Evolutionary conservation across 2,888 invertebrate species (phyloP).

Genomic region (Amphipoea lucens): DNA sequence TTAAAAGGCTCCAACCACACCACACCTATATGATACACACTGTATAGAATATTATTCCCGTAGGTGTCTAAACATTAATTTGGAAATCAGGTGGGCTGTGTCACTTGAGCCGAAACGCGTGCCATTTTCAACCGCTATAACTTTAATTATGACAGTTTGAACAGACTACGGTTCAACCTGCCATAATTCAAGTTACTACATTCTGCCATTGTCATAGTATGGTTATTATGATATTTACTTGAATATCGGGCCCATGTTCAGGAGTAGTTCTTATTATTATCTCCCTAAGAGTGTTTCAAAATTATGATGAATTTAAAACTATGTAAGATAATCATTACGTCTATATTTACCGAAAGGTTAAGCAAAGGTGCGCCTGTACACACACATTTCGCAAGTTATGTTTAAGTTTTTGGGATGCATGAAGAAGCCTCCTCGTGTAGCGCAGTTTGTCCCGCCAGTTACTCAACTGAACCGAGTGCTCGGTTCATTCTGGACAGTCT

Average conservation of each 20-base stretch:
- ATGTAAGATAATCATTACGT: neutral
- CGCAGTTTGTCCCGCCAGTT: too few relatives aligned
- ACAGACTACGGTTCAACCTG: neutral
- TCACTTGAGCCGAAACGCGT: neutral
- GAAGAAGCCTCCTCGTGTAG: too few relatives aligned
- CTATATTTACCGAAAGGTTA: neutral
- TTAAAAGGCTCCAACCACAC: neutral
- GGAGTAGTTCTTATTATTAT: too few relatives aligned
- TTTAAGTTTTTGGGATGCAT: too few relatives aligned
- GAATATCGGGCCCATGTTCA: neutral
- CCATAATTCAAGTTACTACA: neutral
- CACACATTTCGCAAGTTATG: too few relatives aligned
- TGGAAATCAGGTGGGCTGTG: conserved; percentile 6
- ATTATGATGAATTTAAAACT: neutral
- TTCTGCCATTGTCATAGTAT: neutral
- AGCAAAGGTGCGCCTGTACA: neutral
- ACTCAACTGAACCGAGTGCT: too few relatives aligned
- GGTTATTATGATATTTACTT: neutral
- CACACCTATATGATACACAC: neutral
- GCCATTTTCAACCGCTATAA: neutral
- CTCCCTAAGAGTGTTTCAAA: neutral
- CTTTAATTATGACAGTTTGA: neutral
- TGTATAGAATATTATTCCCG: neutral
- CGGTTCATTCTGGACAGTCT: too few relatives aligned
- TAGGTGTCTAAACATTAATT: conserved; percentile 25